A percentile compares a stretch with the other conserved stretches of the same genome.
Evolutionary conservation across 1,140 invertebrate genomes (phyloP).

Genomic region (Calephelis virginiensis): DNA sequence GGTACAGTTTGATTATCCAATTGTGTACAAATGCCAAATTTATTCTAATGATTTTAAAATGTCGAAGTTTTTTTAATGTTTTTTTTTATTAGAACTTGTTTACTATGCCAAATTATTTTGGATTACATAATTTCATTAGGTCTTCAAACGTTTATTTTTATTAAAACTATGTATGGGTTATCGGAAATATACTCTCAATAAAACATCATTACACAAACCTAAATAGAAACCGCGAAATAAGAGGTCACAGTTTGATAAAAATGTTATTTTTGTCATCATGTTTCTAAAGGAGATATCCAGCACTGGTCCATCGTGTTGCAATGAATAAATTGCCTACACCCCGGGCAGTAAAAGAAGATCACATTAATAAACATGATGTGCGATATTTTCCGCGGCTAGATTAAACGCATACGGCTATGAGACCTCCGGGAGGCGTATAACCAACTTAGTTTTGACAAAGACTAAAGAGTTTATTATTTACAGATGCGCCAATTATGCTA

Average conservation of each 20-base stretch:
- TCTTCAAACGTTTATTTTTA: too few species aligned
- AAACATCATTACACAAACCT: too few species aligned
- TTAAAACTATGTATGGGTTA: too few species aligned
- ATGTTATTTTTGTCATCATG: conserved; percentile 10
- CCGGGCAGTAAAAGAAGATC: conserved; percentile 51
- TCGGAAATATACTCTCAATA: too few species aligned
- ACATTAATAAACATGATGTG: conserved; percentile 68
- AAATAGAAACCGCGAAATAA: too few species aligned
- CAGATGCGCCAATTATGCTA: conserved; percentile 3
- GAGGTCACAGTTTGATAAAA: neutral
- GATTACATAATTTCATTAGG: too few species aligned
- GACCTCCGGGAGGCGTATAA: conserved; percentile 63
- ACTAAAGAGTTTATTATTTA: conserved; percentile 25
- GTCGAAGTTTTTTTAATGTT: too few species aligned
- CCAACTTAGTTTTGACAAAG: conserved; percentile 47
- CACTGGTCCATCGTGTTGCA: conserved; percentile 31
- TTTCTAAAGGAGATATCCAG: conserved; percentile 6
- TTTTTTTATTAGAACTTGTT: too few species aligned
- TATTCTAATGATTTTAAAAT: too few species aligned
- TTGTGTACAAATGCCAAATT: too few species aligned
- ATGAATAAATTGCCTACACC: conserved; percentile 61
- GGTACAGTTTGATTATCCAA: too few species aligned
- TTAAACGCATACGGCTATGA: conserved; percentile 63
- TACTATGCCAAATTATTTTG: too few species aligned
- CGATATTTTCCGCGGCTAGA: conserved; percentile 63